Conservation (phyloP, 2,888 invertebrate species). For the Sisyra terminalis region DNA sequence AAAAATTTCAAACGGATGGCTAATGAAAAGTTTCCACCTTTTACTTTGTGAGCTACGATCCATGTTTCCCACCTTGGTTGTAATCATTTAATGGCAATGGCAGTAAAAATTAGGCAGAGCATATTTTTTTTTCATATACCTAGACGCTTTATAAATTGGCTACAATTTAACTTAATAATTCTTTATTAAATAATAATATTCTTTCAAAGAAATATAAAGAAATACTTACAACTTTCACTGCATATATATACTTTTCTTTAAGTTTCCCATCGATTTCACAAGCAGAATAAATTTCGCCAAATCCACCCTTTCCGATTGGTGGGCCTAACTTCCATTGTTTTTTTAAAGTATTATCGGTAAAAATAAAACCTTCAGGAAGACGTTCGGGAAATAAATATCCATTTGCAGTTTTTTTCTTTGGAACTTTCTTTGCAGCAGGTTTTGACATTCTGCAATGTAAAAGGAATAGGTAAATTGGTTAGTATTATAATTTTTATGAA, state of each 20-base stretch:
- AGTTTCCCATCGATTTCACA: slow-evolving; percentile 35
- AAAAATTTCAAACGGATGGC: too few relatives aligned
- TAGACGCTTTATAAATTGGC: too few relatives aligned
- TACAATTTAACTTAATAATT: neutral
- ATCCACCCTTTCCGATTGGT: slow-evolving; percentile 82
- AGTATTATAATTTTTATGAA: too few relatives aligned
- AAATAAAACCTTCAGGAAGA: slow-evolving; percentile 55
- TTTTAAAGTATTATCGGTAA: slow-evolving; percentile 55
- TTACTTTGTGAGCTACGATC: too few relatives aligned
- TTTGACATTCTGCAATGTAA: neutral
- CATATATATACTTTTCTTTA: slow-evolving; percentile 40
- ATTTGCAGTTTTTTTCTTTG: slow-evolving; percentile 23
- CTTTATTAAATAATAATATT: neutral
- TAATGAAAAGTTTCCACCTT: too few relatives aligned
- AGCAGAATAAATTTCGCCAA: slow-evolving; percentile 85
- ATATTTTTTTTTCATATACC: too few relatives aligned
- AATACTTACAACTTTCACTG: slow-evolving; percentile 62
- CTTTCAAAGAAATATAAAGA: neutral
- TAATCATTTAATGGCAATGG: too few relatives aligned
- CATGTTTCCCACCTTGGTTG: too few relatives aligned
- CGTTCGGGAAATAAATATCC: slow-evolving; percentile 49
- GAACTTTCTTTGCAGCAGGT: slow-evolving; percentile 4
- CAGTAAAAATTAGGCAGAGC: too few relatives aligned
- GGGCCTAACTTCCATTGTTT: slow-evolving; percentile 74
- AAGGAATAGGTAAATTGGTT: too few relatives aligned